phyloP scores from a whole-genome alignment of 2,113 vertebrate genomes.

The Poicephalus gulielmi region DNA sequence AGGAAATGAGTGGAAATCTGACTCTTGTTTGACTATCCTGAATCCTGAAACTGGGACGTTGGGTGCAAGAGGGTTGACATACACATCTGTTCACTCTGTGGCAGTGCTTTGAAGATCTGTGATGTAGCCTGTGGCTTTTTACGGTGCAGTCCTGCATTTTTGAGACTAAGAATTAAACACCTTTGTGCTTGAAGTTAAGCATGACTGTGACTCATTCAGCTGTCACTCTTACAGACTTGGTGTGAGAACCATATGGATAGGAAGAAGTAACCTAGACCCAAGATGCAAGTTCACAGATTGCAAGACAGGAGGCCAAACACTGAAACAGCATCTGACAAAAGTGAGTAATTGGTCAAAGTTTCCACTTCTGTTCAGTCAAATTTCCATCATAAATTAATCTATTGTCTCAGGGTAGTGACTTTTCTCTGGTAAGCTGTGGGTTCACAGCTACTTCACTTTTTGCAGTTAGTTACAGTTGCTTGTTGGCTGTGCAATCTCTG shows the following conservation, averaged over 20 bases:
- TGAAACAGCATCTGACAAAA: not conserved
- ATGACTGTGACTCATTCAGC: slow-evolving; percentile 46
- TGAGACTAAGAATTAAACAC: slow-evolving; percentile 38
- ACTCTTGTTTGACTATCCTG: slow-evolving; percentile 20
- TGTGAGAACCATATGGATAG: slow-evolving; percentile 36
- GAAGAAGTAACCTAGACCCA: not conserved
- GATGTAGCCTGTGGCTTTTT: slow-evolving; percentile 36
- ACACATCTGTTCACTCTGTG: slow-evolving; percentile 35
- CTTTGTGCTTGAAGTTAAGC: slow-evolving; percentile 51
- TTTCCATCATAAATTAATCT: slow-evolving; percentile 9
- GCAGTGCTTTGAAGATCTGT: slow-evolving; percentile 47
- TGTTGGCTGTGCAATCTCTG: not conserved
- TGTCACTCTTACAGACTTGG: slow-evolving; percentile 9
- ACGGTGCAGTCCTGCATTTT: slow-evolving; percentile 26
- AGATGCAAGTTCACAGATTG: not conserved
- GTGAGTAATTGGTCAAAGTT: not conserved
- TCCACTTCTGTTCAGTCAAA: not conserved
- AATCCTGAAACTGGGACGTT: not conserved
- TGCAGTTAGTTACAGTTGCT: not conserved
- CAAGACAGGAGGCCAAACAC: not conserved
- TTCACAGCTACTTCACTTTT: not conserved
- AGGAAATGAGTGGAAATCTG: slow-evolving; percentile 56
- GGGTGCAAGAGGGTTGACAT: not conserved
- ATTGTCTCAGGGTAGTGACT: not conserved
- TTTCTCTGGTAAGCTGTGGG: not conserved